Percentiles rank a stretch among this genome's conserved stretches.
Conservation (phyloP, 1,140 invertebrate species). For the Octopus sinensis region DNA sequence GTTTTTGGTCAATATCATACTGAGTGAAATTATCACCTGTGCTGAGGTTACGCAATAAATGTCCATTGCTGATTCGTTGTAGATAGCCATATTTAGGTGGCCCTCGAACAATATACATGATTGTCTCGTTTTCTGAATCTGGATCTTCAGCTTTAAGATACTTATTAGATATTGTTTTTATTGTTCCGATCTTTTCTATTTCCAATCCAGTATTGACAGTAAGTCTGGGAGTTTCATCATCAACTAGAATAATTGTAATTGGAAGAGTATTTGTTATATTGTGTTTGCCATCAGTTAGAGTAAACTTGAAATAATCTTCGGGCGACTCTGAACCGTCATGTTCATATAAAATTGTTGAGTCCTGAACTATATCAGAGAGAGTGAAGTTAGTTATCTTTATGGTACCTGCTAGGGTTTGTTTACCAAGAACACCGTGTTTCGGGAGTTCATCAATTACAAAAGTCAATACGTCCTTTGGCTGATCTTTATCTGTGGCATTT, state of each 20-base stretch:
- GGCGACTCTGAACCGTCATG: slow-evolving; percentile 58
- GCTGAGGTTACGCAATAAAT: slow-evolving; percentile 46
- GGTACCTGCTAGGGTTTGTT: slow-evolving; percentile 43
- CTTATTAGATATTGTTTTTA: slow-evolving; percentile 49
- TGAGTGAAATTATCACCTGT: slow-evolving; percentile 56
- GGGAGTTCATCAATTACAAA: slow-evolving; percentile 52
- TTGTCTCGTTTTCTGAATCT: slow-evolving; percentile 50
- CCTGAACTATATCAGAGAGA: slow-evolving; percentile 48
- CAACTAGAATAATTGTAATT: slow-evolving; percentile 55
- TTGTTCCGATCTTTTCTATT: slow-evolving; percentile 52
- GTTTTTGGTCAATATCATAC: slow-evolving; percentile 50
- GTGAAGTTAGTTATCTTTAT: slow-evolving; percentile 49
- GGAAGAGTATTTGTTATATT: slow-evolving; percentile 49
- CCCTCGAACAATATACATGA: slow-evolving; percentile 51
- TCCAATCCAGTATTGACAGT: slow-evolving; percentile 56
- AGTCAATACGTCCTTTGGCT: slow-evolving; percentile 49
- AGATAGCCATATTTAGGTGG: slow-evolving; percentile 53
- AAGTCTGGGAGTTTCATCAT: slow-evolving; percentile 57
- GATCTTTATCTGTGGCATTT: slow-evolving; percentile 56
- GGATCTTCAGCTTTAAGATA: slow-evolving; percentile 55
- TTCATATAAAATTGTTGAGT: slow-evolving; percentile 56
- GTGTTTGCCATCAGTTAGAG: slow-evolving; percentile 54
- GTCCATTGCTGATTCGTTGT: slow-evolving; percentile 28
- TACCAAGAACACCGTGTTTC: slow-evolving; percentile 53
- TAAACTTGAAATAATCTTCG: slow-evolving; percentile 51